Percentiles rank a stretch among this genome's conserved stretches.
These are phyloP conservation scores for Anguilla marmorata DNA, from an alignment of 2,797 vertebrate species.

Conservation along the genomic window DNA sequence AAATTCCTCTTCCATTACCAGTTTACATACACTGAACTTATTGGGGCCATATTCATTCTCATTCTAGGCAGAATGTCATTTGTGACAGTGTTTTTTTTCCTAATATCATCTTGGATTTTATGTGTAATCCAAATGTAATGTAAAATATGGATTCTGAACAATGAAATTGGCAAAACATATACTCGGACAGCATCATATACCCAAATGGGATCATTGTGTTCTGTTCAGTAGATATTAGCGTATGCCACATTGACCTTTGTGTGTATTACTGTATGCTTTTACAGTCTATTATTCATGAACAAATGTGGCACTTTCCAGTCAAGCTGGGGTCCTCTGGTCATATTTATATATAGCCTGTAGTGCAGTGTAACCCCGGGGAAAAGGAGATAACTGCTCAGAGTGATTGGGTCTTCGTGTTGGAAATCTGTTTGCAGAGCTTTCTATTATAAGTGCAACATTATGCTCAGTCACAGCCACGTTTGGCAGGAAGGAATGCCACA, in stretches of 20 bases:
- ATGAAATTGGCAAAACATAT: background rate
- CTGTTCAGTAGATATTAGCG: conserved; percentile 59
- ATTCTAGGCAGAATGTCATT: background rate
- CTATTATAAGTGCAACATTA: background rate
- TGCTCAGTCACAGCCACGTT: background rate
- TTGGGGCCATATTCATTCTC: background rate
- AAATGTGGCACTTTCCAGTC: background rate
- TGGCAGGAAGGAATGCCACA: background rate
- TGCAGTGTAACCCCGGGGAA: background rate
- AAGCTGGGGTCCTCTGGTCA: background rate
- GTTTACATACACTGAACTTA: background rate
- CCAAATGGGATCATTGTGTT: conserved; percentile 46
- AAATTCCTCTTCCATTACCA: no score
- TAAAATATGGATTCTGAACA: background rate
- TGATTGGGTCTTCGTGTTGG: background rate
- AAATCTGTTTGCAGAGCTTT: background rate
- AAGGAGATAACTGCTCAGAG: background rate
- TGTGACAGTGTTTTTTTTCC: background rate
- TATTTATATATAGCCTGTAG: background rate
- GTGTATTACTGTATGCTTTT: conserved; percentile 56
- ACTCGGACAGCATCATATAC: no score
- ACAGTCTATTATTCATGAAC: conserved; percentile 14
- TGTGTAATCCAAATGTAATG: background rate
- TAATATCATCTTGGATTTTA: background rate
- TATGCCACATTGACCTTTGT: conserved; percentile 61